Evolutionary conservation across 23 tunicate species (phyloP), one percentile per base, ranked within the genome.

Genomic region (Styela clava): DNA sequence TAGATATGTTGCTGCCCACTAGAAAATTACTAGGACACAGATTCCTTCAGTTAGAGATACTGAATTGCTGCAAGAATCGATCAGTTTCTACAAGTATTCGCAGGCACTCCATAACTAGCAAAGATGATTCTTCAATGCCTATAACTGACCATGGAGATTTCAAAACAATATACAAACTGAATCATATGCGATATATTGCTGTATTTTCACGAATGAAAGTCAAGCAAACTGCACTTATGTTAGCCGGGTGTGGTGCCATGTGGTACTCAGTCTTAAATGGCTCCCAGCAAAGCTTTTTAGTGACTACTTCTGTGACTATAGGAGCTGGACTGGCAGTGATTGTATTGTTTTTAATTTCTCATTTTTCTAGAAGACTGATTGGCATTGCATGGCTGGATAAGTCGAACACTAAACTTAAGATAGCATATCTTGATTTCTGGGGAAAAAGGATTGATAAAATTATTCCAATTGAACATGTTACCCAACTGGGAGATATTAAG

Each of bases 391-490:
- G 85, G 85, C 23, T 70, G 23, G 70, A 81, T 64, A 52, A 74
- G 2, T 63, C 68, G 9, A 74, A 62, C 24, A 62, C 30, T 22
- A 24, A 35, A 16, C 24, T 86, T 0, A 86, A 86, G 73, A 86
- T 86, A 56, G 90, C 90, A 1, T 73, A 86, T 63, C 37, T 86
- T 70, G 56, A 70, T 16, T 81, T 86, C 62, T 86, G 85, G 85
- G 90, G 80, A 26, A n/a, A 64, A 5, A 73, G 90, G 27, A 79
- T 62, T 0, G 90, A 86, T 31, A 56, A 62, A 3, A 35, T 62
- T 62, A 1, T 79, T 51, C 85, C 90, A 3, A 16, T 86, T 24
- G 52, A 35, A 12, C 33, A 24, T 61, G 61, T 80, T 20, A 35
- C 72, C 33, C 51, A 63, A 62, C 35, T 73, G 3, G 79, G 71